Evolutionary conservation across 2,113 vertebrate species (phyloP), one percentile per base, ranked within the genome.

Genomic region (Triplophysa siluroides): DNA sequence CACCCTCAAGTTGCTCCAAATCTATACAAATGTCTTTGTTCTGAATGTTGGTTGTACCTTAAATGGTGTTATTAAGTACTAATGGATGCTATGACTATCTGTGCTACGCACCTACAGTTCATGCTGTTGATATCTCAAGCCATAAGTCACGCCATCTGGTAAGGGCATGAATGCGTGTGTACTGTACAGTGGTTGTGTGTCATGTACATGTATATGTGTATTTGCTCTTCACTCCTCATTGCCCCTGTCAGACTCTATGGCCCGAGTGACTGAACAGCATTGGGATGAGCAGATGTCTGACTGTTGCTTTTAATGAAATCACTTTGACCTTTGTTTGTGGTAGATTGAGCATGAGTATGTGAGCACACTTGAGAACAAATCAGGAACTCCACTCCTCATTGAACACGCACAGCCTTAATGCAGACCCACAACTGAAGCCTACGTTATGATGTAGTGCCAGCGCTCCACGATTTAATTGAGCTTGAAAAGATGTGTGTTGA

Each of bases 251-350:
- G 75, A 54, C 62, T 64, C 50, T 82, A 83, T 84, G 83, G 79
- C 78, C 83, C 82, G 87, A 83, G 72, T 89, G 85, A 82, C 86
- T 89, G 88, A 91, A 85, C 90, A 87, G 86, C 62, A 80, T 80
- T 89, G 88, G 75, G 89, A 88, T 84, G 79, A 90, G 88, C 91
- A 91, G 92, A 92, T 92, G 92, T 91, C 88, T 86, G 88, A 90
- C 90, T 92, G 90, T 91, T 93, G 89, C 88, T 92, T 92, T 91
- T 92, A 92, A 93, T 92, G 90, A 92, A 91, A 91, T 91, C 89
- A 83, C 68, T 81, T 85, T 89, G 87, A 91, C 87, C 87, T 92
- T 93, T 93, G 88, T 92, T 90, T 88, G 85, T 82, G 89, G 86
- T 88, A 88, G 84, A 91, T 90, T 92, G 85, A 91, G 89, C 88